Percentiles rank a stretch among this genome's conserved stretches.
phyloP scores from a whole-genome alignment of 2,113 vertebrate genomes.

The Salvator merianae region DNA sequence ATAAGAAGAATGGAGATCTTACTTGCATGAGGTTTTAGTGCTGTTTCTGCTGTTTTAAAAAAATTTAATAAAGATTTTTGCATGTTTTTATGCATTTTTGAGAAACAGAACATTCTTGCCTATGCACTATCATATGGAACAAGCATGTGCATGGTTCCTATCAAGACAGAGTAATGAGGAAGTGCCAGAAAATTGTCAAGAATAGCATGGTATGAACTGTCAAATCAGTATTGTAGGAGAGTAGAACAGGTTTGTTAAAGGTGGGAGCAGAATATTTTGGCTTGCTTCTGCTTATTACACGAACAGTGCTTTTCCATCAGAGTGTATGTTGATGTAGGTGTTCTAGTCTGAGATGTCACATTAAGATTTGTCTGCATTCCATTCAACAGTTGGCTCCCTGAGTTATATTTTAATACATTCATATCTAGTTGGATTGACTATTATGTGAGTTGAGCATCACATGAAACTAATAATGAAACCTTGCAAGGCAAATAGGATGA shows the following conservation, averaged over 20 bases:
- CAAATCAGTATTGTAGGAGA: too few species aligned
- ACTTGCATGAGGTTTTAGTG: background rate
- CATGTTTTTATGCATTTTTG: background rate
- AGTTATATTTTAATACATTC: background rate
- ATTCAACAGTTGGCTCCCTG: background rate
- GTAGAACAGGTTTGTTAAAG: background rate
- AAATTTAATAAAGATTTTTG: background rate
- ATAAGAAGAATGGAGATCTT: background rate
- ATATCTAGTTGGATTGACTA: too few species aligned
- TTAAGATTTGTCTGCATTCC: background rate
- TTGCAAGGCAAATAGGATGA: too few species aligned
- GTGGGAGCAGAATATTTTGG: background rate
- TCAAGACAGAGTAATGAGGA: background rate
- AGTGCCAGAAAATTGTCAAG: background rate
- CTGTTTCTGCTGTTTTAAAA: background rate
- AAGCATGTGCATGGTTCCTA: background rate
- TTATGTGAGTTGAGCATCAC: background rate
- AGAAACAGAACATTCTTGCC: background rate
- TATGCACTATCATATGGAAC: background rate
- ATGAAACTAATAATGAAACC: too few species aligned
- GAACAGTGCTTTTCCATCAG: background rate
- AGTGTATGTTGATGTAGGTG: background rate
- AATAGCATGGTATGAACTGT: background rate
- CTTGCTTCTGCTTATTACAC: background rate
- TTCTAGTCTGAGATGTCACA: background rate